A percentile compares a stretch with the other conserved stretches of the same genome.
phyloP scores from a whole-genome alignment of 2,888 invertebrate genomes.

The Cephalotes varians region DNA sequence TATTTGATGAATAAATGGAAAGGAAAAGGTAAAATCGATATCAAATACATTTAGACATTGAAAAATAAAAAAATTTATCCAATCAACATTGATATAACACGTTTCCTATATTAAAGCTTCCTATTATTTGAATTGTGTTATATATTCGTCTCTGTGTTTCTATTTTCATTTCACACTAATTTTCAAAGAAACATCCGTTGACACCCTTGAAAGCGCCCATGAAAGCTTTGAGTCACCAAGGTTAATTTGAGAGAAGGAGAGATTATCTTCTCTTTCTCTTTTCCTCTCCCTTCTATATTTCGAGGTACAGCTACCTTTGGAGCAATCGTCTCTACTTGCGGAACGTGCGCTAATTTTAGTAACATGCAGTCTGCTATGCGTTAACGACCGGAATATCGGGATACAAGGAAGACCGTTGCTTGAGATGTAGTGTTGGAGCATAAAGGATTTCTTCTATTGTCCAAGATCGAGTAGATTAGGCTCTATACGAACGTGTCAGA shows the following conservation, averaged over 20 bases:
- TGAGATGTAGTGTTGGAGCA: not conserved
- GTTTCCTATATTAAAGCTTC: not conserved
- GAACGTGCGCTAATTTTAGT: conserved; percentile 47
- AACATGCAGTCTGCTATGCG: conserved; percentile 29
- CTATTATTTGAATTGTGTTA: not conserved
- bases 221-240: conserved; percentile 51
- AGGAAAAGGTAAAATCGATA: not conserved
- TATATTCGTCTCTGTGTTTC: not conserved
- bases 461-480: not conserved
- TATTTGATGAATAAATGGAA: not conserved
- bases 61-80: not conserved
- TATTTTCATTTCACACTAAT: not conserved
- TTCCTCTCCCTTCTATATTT: conserved; percentile 27
- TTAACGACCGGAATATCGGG: conserved; percentile 39
- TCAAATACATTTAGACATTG: not conserved
- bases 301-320: conserved; percentile 46
- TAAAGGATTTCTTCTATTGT: conserved; percentile 14
- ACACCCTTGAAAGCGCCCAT: not conserved
- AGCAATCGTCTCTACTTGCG: conserved; percentile 37
- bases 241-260: conserved; percentile 54
- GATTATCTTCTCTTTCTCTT: not conserved
- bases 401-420: not conserved
- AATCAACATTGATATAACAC: not conserved
- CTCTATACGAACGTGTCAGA: not conserved
- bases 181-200: conserved; percentile 20